Evolutionary conservation across 2,797 vertebrate genomes (phyloP).

Genomic region (Hephaestus fuliginosus): DNA sequence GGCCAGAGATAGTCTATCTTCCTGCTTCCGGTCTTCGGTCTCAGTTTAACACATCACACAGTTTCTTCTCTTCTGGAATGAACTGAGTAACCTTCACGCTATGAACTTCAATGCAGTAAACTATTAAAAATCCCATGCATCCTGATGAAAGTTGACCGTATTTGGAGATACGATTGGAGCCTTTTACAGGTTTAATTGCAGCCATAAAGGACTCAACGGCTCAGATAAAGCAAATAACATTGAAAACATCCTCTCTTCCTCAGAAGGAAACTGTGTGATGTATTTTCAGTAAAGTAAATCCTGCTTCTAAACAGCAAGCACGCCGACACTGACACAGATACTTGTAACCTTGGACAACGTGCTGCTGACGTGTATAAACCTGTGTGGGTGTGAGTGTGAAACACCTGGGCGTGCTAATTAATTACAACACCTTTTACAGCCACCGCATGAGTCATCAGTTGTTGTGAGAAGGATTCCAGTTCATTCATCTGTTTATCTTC

Average conservation of each 20-base stretch:
- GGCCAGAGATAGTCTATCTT: too few relatives aligned
- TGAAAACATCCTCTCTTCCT: conserved; percentile 2
- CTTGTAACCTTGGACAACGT: neutral
- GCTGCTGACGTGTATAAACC: neutral
- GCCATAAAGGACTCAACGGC: conserved; percentile 16
- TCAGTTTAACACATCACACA: too few relatives aligned
- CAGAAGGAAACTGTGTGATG: conserved; percentile 14
- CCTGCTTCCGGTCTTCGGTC: too few relatives aligned
- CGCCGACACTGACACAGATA: neutral
- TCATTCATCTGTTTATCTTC: neutral
- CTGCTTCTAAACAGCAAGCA: neutral
- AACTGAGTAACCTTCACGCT: neutral
- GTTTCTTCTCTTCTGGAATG: too few relatives aligned
- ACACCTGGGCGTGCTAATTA: neutral
- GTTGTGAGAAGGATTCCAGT: conserved; percentile 6
- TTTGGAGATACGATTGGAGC: conserved; percentile 2
- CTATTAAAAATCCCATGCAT: neutral
- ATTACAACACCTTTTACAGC: neutral
- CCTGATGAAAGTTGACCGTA: neutral
- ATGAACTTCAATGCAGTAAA: too few relatives aligned
- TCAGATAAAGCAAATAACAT: conserved; percentile 20
- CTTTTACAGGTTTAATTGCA: neutral
- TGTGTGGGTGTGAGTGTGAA: neutral
- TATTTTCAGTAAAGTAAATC: neutral
- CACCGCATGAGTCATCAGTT: neutral